Evolutionary conservation across 2,888 invertebrate species (phyloP), one percentile per base, ranked within the genome.

Genomic region (Lycia hirtaria): DNA sequence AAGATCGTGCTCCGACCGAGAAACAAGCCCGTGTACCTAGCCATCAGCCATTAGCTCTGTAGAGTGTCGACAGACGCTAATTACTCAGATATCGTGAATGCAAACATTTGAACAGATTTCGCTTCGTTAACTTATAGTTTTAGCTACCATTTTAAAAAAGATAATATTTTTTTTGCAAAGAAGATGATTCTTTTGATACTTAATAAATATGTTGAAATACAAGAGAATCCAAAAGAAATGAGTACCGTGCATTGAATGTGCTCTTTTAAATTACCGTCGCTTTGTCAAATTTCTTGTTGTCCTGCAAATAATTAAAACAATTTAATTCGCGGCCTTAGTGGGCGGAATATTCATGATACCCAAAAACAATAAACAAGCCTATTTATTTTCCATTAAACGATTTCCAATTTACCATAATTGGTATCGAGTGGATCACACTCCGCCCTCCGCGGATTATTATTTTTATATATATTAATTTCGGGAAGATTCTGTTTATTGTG

Each of bases 381-480:
- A 48, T 26, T 48, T 48, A 28, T 12, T 35, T 37, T 48, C 28
- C 28, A 49, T 40, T 40, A 49, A 48, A 30, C 37, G 38, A 53
- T 22, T 20, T 28, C 30, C 53, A 45, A 53, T 38, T 30, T 12
- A 40, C 10, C 44, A 19, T 47, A 53, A 40, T 43, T 35, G 35
- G 28, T 51, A 26, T 19, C 24, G 33, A 35, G 24, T 35, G 14
- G 43, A 26, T 24, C 19, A 35, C 28, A 24, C 14, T 12, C 7
- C 24, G 22, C 14, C 17, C 30, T 30, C 28, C 19, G n/a, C 6
- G 40, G 10, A 40, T 40, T 20, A 49, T 33, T 41, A 33, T 41
- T 50, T 10, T n/a, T n/a, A n/a, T n/a, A n/a, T n/a, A n/a, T 20
- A 40, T 32, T 40, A 50, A 51, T 51, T 24, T 43, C 24, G 15